Evolutionary conservation across 2,888 invertebrate species (phyloP).

Genomic region (Lepidonotus clava): DNA sequence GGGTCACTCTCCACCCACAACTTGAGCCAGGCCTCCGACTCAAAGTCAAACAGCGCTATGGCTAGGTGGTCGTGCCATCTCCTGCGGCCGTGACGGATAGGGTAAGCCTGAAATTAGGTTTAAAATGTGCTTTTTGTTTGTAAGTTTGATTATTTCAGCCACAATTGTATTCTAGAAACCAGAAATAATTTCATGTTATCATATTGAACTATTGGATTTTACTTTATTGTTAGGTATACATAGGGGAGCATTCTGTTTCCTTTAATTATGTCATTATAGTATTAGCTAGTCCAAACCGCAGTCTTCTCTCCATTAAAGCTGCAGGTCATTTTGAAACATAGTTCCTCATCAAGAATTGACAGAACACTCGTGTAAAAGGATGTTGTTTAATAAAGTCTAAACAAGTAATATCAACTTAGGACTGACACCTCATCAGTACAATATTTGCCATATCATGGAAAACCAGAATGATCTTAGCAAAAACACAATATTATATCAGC

Average conservation of each 20-base stretch:
- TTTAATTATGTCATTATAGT: too few species aligned
- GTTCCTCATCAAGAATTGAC: too few species aligned
- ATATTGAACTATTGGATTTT: neutral
- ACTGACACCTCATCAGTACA: too few species aligned
- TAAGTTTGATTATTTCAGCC: neutral
- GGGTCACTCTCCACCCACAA: conserved; percentile 8
- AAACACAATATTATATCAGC: too few species aligned
- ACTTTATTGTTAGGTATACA: neutral
- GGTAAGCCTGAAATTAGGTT: neutral
- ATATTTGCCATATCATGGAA: too few species aligned
- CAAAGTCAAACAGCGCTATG: neutral
- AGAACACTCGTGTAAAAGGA: too few species aligned
- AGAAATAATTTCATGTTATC: neutral
- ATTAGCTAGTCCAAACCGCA: too few species aligned
- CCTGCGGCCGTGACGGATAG: neutral
- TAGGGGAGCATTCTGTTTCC: neutral
- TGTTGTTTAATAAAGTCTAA: too few species aligned
- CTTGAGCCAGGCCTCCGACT: neutral
- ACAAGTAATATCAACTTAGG: too few species aligned
- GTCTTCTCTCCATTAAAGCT: too few species aligned
- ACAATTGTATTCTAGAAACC: neutral
- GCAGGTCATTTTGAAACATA: too few species aligned
- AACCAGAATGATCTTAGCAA: too few species aligned
- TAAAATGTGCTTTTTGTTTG: neutral
- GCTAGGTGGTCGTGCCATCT: neutral